Evolutionary conservation across 2,888 invertebrate genomes (phyloP).

Genomic region (Cenopis cana): DNA sequence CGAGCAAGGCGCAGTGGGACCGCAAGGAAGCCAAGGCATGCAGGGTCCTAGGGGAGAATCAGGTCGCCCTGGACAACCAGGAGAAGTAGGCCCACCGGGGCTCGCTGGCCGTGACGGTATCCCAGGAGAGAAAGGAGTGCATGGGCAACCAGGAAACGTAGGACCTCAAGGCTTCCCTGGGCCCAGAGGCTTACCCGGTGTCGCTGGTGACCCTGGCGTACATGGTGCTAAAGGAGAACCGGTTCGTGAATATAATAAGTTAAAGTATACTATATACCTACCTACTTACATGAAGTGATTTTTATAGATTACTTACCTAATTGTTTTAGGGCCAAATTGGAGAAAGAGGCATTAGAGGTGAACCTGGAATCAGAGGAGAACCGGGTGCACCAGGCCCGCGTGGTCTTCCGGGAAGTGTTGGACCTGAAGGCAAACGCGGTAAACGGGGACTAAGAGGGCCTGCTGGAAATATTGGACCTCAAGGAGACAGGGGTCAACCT

Average conservation of each 20-base stretch:
- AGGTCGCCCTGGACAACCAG: slow-evolving; percentile 91
- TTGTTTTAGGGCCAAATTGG: slow-evolving; percentile 88
- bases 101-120: slow-evolving; percentile 91
- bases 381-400: slow-evolving; percentile 89
- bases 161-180: slow-evolving; percentile 94
- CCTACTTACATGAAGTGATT: neutral
- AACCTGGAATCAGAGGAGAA: slow-evolving; percentile 91
- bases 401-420: slow-evolving; percentile 90
- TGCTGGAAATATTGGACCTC: slow-evolving; percentile 88
- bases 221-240: slow-evolving; percentile 91
- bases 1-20: slow-evolving; percentile 89
- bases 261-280: neutral
- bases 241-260: slow-evolving; percentile 62
- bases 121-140: slow-evolving; percentile 92
- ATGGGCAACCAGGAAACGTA: slow-evolving; percentile 89
- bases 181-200: slow-evolving; percentile 90
- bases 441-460: slow-evolving; percentile 92
- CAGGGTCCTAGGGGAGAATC: slow-evolving; percentile 93
- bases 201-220: slow-evolving; percentile 89
- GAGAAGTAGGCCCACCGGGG: slow-evolving; percentile 91
- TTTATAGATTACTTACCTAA: slow-evolving; percentile 2
- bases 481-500: slow-evolving; percentile 89
- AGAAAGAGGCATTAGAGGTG: slow-evolving; percentile 92
- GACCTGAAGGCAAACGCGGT: slow-evolving; percentile 92
- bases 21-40: slow-evolving; percentile 92